Evolutionary conservation across 2,888 invertebrate genomes (phyloP), one percentile per base, ranked within the genome.

Genomic region (Idaea aversata): DNA sequence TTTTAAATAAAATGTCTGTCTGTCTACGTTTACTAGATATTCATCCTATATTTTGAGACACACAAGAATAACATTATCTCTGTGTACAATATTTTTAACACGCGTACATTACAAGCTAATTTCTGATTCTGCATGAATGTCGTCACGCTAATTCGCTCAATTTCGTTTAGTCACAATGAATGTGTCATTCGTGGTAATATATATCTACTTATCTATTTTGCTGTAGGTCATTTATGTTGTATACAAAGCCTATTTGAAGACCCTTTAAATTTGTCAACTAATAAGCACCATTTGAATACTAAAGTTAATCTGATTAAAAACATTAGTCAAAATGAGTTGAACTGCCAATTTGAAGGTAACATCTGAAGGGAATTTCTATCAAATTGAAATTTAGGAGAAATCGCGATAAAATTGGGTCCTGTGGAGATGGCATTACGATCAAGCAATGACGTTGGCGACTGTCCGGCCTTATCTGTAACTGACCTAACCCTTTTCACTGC

Each of bases 401-500:
- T 86, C 80, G 74, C 77, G 87, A 88, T 90, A 87, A 75, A 86
- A 80, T 82, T 79, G 83, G 83, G 81, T 82, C 81, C 80, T 68
- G 72, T 76, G 70, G 72, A 75, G 79, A 84, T 83, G 81, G 86
- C 79, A 85, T 90, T 89, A 89, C 86, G 85, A 86, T 82, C 86
- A 85, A 87, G 83, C 83, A 86, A 88, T 87, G 90, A 88, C 87
- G 84, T 77, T 81, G 83, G 84, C 81, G 84, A 86, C 85, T 85
- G 88, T 85, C 85, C 84, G 80, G 75, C 76, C 85, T 90, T 91
- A 91, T 91, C 91, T 90, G 78, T 79, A 74, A 79, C 76, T 83
- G 84, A 85, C 87, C 87, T 83, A 87, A 91, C 90, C 91, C 91
- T 91, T 90, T 88, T 90, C 90, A 88, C 84, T 83, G 85, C 85